Conservation (phyloP, 2,113 vertebrate species). For the Cyanocitta stelleri region DNA sequence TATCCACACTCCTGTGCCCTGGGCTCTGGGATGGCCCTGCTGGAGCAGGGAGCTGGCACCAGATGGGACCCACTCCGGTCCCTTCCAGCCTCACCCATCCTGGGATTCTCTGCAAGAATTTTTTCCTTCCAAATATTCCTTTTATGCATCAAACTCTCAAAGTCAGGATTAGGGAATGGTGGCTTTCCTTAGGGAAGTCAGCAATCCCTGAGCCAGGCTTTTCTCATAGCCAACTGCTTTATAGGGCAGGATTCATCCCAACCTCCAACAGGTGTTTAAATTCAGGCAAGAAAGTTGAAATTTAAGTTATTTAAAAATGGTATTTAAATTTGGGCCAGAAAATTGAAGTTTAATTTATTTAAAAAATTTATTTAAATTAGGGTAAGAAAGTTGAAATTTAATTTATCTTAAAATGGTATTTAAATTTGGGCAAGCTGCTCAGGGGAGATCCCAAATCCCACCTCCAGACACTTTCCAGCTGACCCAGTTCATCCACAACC, state of each 20-base stretch:
- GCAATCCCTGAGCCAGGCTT: not conserved
- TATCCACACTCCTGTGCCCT: too few species aligned
- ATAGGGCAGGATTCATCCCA: not conserved
- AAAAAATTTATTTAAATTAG: not conserved
- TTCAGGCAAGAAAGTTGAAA: too few species aligned
- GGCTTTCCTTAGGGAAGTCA: not conserved
- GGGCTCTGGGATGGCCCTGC: too few species aligned
- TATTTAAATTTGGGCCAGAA: not conserved
- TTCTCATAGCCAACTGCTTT: not conserved
- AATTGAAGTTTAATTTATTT: not conserved
- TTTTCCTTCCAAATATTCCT: not conserved
- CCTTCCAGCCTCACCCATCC: not conserved
- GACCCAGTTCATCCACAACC: not conserved
- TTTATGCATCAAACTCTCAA: not conserved
- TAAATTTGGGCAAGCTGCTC: not conserved
- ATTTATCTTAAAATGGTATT: not conserved
- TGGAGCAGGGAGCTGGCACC: not conserved
- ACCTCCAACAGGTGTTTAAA: not conserved
- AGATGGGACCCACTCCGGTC: not conserved
- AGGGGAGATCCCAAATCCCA: too few species aligned
- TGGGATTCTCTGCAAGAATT: not conserved
- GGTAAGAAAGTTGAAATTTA: not conserved
- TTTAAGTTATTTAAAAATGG: not conserved
- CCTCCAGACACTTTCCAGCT: not conserved
- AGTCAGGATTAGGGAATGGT: not conserved